A percentile compares a stretch with the other conserved stretches of the same genome.
phyloP scores from a whole-genome alignment of 1,140 invertebrate genomes.

The Argopecten irradians region DNA sequence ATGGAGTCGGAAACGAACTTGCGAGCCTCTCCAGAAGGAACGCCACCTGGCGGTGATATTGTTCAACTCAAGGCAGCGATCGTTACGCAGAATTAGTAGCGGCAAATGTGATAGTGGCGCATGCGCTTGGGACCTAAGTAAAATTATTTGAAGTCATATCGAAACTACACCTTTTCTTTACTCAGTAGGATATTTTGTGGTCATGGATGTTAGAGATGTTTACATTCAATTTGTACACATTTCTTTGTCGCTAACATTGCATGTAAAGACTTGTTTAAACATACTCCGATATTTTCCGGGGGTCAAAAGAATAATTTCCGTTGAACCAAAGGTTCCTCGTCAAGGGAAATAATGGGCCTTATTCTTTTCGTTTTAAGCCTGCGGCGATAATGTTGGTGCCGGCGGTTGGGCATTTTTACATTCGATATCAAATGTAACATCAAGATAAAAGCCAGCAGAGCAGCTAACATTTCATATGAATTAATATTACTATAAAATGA shows the following conservation, averaged over 20 bases:
- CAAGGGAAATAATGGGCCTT: not conserved
- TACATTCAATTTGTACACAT: not conserved
- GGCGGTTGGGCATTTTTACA: too few species aligned
- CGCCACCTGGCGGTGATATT: conserved; percentile 37
- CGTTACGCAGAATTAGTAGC: not conserved
- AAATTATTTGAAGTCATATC: not conserved
- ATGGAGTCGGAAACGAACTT: conserved; percentile 35
- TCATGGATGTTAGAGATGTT: not conserved
- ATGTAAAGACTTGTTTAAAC: not conserved
- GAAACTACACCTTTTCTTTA: not conserved
- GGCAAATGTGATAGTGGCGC: not conserved
- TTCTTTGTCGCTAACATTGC: not conserved
- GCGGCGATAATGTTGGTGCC: too few species aligned
- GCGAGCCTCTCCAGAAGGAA: not conserved
- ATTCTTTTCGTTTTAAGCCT: not conserved
- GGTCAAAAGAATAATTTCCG: not conserved
- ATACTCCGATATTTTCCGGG: not conserved
- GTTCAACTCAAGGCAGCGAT: conserved; percentile 44
- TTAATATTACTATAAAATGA: too few species aligned
- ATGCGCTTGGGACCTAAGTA: not conserved
- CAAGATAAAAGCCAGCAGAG: too few species aligned
- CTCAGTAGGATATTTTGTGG: not conserved
- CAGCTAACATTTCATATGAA: too few species aligned
- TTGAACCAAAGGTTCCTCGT: too few species aligned
- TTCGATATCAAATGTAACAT: too few species aligned